phyloP scores from a whole-genome alignment of 2,888 invertebrate species.

The Monochamus alternatus region DNA sequence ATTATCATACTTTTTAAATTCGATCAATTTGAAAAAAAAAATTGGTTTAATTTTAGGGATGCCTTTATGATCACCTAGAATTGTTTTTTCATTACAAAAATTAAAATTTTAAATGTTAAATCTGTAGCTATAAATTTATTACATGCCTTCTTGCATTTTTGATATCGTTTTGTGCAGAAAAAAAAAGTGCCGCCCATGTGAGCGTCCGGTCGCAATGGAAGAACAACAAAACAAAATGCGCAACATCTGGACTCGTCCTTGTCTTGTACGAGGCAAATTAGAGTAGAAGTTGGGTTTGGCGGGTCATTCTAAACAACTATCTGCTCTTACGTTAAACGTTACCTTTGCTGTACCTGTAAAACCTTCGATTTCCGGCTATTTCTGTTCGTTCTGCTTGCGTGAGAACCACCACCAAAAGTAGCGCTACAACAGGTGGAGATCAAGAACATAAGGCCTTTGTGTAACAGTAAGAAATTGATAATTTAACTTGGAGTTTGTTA shows the following conservation, averaged over 20 bases:
- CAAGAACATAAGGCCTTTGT: too few relatives aligned
- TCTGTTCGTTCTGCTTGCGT: not conserved
- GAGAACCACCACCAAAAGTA: not conserved
- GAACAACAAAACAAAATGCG: constrained; percentile 1
- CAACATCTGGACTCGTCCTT: not conserved
- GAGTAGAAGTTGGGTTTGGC: not conserved
- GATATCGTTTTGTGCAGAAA: not conserved
- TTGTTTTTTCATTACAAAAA: too few relatives aligned
- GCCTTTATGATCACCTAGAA: too few relatives aligned
- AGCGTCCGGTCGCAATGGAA: not conserved
- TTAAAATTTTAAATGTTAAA: too few relatives aligned
- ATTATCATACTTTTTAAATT: too few relatives aligned
- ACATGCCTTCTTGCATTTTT: too few relatives aligned
- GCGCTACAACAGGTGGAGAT: not conserved
- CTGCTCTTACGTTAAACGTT: not conserved
- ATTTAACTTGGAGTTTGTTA: too few relatives aligned
- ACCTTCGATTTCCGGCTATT: not conserved
- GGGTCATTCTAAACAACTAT: not conserved
- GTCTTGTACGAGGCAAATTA: not conserved
- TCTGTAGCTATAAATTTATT: too few relatives aligned
- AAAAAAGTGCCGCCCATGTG: not conserved
- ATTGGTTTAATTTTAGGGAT: too few relatives aligned
- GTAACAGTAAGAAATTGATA: too few relatives aligned
- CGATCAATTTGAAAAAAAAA: too few relatives aligned
- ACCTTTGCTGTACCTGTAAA: constrained; percentile 2